These are phyloP conservation scores for Araneus ventricosus DNA, from an alignment of 1,140 invertebrate species.

Conservation along the genomic window DNA sequence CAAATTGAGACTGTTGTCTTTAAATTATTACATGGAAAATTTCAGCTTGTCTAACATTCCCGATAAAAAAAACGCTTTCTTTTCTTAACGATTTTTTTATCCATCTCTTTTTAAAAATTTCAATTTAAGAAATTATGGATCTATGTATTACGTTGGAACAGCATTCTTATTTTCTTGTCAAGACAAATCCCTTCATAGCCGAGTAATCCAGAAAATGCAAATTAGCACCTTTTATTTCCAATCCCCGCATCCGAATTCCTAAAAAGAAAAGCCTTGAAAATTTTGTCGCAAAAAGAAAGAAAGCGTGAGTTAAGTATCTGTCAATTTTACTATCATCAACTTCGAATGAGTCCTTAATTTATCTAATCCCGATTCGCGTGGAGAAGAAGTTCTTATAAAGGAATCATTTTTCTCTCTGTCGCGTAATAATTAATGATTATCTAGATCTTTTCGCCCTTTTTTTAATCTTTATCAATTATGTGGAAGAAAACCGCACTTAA, in stretches of 20 bases:
- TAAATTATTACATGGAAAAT: background rate
- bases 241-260: background rate
- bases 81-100: background rate
- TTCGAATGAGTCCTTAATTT: constrained; percentile 54
- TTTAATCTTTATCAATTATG: constrained; percentile 69
- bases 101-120: background rate
- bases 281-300: background rate
- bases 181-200: constrained; percentile 4
- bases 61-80: background rate
- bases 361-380: constrained; percentile 39
- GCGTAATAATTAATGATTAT: constrained; percentile 68
- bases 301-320: background rate
- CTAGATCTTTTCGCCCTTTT: constrained; percentile 63
- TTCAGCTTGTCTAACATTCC: background rate
- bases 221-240: constrained; percentile 40
- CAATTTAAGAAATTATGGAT: background rate
- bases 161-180: constrained; percentile 8
- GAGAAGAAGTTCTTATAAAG: constrained; percentile 40
- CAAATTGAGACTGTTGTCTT: background rate
- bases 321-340: constrained; percentile 45
- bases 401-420: constrained; percentile 67
- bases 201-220: constrained; percentile 41
- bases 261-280: background rate
- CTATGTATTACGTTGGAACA: background rate
- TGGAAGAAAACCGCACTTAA: constrained; percentile 70